phyloP scores from a whole-genome alignment of 2,797 vertebrate species.

The Epinephelus awoara region DNA sequence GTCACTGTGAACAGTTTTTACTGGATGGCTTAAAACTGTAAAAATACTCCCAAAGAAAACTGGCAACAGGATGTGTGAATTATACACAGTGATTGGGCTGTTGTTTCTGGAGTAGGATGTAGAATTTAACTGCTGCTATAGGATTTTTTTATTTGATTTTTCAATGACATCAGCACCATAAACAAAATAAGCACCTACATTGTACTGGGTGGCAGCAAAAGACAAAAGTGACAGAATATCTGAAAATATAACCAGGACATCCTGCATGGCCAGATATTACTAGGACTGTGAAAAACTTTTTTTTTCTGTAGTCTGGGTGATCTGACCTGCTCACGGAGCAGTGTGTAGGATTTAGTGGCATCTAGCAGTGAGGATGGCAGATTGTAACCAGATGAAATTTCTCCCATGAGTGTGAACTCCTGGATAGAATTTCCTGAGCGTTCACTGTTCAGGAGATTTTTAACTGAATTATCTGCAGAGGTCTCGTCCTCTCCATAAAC shows the following conservation, averaged over 20 bases:
- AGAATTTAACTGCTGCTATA: background rate
- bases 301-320: background rate
- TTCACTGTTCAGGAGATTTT: too few species aligned
- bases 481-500: too few species aligned
- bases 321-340: background rate
- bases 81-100: background rate
- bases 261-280: background rate
- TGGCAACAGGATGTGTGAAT: background rate
- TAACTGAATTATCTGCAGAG: too few species aligned
- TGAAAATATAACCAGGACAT: background rate
- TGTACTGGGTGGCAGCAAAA: background rate
- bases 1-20: background rate
- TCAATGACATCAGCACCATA: background rate
- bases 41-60: background rate
- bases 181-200: background rate
- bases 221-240: background rate
- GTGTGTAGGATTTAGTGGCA: too few species aligned
- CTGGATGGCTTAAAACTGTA: background rate
- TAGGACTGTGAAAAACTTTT: background rate
- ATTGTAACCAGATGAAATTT: too few species aligned
- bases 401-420: too few species aligned
- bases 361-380: too few species aligned
- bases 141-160: background rate
- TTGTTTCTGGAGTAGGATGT: conserved; percentile 2
- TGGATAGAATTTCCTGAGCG: too few species aligned